Evolutionary conservation across 2,113 vertebrate genomes (phyloP), one percentile per base, ranked within the genome.

Genomic region (Phocoena sinus): DNA sequence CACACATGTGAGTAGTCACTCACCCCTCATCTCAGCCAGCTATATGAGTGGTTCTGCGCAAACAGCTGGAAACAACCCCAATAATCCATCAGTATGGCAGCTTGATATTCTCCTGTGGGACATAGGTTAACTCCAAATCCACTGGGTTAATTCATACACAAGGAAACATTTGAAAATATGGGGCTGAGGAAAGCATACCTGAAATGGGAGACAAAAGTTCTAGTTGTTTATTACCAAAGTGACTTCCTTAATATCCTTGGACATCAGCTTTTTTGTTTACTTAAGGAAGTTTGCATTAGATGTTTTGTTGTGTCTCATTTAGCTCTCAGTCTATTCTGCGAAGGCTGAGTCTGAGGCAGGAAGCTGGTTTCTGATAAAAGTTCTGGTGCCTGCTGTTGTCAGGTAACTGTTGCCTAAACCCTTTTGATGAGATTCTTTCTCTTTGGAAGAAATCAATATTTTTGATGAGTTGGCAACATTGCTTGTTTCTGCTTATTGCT

Each of bases 31-130:
- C 31, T 20, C 62, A 10, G 70, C 84, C 74, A 91, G 91, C 38
- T 80, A 76, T 17, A 44, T 56, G 63, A 87, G 36, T 79, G 80
- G 44, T 87, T 96, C 18, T 86, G 77, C 53, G 58, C 76, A 70
- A 85, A 84, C 17, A 97, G 88, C 84, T 74, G 88, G 80, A 96
- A 87, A 50, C 74, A 88, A 21, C 84, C 50, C 50, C 65, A 36
- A 3, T 17, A 79, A 87, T 92, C 76, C 50, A 63, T 95, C 77
- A 85, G 77, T 8, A 17, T 77, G 90, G 82, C 92, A 95, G 87
- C 47, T 93, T 28, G 0, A 0, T 18, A 36, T 25, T 25, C 92
- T 76, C 86, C 25, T 1, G 60, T 26, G 33, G 67, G 90, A 82
- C 25, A 12, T 18, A 65, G 70, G 63, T 71, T 79, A 91, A 62